These are phyloP conservation scores for Sebastes schlegelii DNA, from an alignment of 2,113 vertebrate species.

Conservation along the genomic window DNA sequence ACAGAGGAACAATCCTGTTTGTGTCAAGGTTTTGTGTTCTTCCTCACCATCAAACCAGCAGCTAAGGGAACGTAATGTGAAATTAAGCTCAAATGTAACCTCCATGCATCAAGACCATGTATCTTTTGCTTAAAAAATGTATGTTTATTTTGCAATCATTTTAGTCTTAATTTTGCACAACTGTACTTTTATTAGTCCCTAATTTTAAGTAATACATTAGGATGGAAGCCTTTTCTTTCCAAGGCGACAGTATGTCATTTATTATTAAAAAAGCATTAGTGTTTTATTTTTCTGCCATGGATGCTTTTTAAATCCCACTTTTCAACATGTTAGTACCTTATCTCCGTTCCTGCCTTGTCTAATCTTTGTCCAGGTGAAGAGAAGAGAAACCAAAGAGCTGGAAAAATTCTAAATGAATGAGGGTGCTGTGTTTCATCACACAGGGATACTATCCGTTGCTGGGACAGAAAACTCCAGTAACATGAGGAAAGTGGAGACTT, in stretches of 20 bases:
- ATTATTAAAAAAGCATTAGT: too few relatives aligned
- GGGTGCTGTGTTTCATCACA: neutral
- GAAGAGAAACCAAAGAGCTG: neutral
- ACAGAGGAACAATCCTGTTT: too few relatives aligned
- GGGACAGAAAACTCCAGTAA: neutral
- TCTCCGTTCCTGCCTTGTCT: neutral
- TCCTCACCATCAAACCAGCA: too few relatives aligned
- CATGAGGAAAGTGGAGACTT: neutral
- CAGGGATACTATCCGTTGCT: too few relatives aligned
- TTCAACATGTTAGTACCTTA: neutral
- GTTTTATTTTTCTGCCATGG: neutral
- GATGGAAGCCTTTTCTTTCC: neutral
- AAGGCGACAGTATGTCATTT: neutral
- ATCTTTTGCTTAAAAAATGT: too few relatives aligned
- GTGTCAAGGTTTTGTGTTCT: too few relatives aligned
- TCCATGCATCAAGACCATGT: too few relatives aligned
- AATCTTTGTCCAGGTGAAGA: neutral
- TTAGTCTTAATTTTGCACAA: too few relatives aligned
- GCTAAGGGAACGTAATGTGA: neutral
- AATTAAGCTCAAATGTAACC: neutral
- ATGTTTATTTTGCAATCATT: too few relatives aligned
- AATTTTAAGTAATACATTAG: too few relatives aligned
- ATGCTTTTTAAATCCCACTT: neutral
- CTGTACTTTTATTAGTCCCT: too few relatives aligned
- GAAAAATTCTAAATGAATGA: neutral